Base-by-base conservation (phyloP, 1,140 invertebrate species). In the Drosophila ogumai region DNA sequence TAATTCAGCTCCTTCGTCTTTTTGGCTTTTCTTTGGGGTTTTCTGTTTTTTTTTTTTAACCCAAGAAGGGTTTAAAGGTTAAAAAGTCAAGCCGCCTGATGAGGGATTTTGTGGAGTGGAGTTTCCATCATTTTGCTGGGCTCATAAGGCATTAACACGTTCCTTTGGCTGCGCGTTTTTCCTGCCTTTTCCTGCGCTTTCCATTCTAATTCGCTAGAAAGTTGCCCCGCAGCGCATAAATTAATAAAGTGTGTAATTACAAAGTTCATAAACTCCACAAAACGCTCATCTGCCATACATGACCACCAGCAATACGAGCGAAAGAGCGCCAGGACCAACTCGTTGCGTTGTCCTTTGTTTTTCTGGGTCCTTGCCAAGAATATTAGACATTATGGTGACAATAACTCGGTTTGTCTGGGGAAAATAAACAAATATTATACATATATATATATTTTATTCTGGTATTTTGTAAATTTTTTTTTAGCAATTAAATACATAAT, bases 181-280 rank as follows among this genome's bases (percentile, higher is more conserved):
- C 58, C 58, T 34, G 44, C 50, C 41, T 50, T n/a, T 2, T 17
- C 15, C 47, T 17, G 25, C 17, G 46, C 32, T 32, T 32, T n/a
- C 34, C 54, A 41, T 7, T 68, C 54, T 56, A 22, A 55, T 55
- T 81, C 25, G 34, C 57, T 36, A 12, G 25, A 40, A 81, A 85
- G 65, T 77, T 85, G 59, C 59, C 78, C 85, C 85, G 81, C 85
- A 79, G 84, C 84, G 84, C 84, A 88, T 88, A 88, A 88, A 88
- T 88, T 88, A 88, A 88, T 88, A 88, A 88, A 88, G 85, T 88
- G 85, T 90, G 84, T 88, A 88, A 88, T 88, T 88, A 90, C 84
- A 88, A 90, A 88, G 84, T 88, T 88, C 85, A 88, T 88, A 88
- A 88, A 88, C 84, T 88, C 90, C 64, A 79, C 84, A 64, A 65